Conservation (phyloP, 2,888 invertebrate species). For the Nasonovia ribisnigri region DNA sequence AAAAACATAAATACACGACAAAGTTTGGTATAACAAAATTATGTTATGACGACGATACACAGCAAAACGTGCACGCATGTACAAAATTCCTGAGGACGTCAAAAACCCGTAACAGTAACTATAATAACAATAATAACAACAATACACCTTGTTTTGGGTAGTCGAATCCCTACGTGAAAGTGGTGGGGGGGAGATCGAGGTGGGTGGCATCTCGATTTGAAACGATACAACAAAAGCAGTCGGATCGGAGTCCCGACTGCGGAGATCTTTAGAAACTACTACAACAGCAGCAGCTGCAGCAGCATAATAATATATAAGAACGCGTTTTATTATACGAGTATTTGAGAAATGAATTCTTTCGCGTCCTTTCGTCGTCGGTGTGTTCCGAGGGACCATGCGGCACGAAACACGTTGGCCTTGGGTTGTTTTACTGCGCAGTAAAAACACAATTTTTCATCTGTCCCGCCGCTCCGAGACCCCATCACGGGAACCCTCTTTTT, state of each 20-base stretch:
- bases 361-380: background rate
- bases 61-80: background rate
- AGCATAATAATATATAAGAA: background rate
- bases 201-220: background rate
- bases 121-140: background rate
- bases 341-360: background rate
- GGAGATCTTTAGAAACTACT: background rate
- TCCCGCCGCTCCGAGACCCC: background rate
- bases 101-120: background rate
- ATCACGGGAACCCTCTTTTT: background rate
- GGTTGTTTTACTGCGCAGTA: constrained; percentile 16
- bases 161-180: background rate
- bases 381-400: background rate
- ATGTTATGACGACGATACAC: background rate
- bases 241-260: background rate
- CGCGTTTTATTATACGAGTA: background rate
- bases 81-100: background rate
- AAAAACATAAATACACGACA: background rate
- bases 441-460: background rate
- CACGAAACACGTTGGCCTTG: constrained; percentile 6
- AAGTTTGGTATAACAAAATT: background rate
- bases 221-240: background rate
- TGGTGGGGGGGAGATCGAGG: background rate
- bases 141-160: background rate
- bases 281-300: background rate